phyloP scores from a whole-genome alignment of 2,888 invertebrate species.

The Macrophya alboannulata region DNA sequence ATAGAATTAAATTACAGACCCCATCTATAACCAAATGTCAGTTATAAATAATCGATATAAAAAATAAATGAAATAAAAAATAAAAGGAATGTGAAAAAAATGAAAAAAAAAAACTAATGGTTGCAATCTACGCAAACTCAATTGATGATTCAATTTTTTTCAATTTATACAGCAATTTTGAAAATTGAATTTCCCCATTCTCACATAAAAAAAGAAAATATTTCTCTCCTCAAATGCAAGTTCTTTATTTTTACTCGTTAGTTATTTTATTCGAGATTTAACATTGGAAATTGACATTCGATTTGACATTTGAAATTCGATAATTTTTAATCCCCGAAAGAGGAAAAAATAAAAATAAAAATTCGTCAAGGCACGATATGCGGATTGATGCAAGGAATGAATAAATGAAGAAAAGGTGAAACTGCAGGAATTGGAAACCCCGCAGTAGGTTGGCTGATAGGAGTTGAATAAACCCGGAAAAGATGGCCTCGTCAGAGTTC shows the following conservation, averaged over 20 bases:
- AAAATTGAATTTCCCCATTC: background rate
- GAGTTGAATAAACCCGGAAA: background rate
- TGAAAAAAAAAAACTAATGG: background rate
- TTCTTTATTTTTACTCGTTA: background rate
- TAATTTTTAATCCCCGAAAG: background rate
- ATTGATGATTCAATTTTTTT: background rate
- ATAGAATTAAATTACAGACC: slow-evolving; percentile 32
- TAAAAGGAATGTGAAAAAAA: background rate
- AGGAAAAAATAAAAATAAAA: background rate
- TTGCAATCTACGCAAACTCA: background rate
- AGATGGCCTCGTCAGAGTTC: slow-evolving; percentile 31
- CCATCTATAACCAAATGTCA: slow-evolving; percentile 23
- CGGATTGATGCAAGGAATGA: background rate
- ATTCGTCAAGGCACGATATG: background rate
- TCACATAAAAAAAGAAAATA: background rate
- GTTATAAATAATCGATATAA: slow-evolving; percentile 22
- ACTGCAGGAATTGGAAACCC: slow-evolving; percentile 14
- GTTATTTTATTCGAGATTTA: background rate
- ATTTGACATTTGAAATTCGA: no score
- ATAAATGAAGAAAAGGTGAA: background rate
- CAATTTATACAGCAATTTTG: background rate
- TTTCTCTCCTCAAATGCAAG: background rate
- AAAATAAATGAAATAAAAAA: no score
- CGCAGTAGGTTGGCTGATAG: slow-evolving; percentile 2
- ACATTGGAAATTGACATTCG: no score